A percentile compares a stretch with the other conserved stretches of the same genome.
These are phyloP conservation scores for Rambutsinella grinnellia DNA, from an alignment of 2,888 invertebrate genomes.

Conservation along the genomic window DNA sequence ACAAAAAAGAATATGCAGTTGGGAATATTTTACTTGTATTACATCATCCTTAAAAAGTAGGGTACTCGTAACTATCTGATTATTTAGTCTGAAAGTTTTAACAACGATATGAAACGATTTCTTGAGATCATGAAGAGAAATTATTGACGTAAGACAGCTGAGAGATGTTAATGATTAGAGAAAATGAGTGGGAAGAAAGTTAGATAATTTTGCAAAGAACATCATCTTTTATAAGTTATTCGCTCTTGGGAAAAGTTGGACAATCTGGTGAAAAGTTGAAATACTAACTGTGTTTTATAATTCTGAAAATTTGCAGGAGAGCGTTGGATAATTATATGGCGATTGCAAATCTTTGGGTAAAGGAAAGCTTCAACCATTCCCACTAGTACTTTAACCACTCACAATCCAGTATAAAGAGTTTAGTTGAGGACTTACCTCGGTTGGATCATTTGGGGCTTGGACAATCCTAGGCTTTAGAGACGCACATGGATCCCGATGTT, in stretches of 20 bases:
- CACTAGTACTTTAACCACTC: slow-evolving; percentile 14
- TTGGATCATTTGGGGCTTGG: slow-evolving; percentile 6
- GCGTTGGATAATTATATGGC: slow-evolving; percentile 74
- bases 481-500: slow-evolving; percentile 35
- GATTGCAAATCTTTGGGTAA: slow-evolving; percentile 72
- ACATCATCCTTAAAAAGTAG: too few relatives aligned
- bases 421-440: background rate
- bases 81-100: background rate
- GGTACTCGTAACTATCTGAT: background rate
- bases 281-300: too few relatives aligned
- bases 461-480: slow-evolving; percentile 39
- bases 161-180: background rate
- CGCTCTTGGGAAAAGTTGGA: too few relatives aligned
- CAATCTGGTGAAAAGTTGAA: too few relatives aligned
- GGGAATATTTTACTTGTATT: too few relatives aligned
- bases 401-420: background rate
- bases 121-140: background rate
- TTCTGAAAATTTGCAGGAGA: slow-evolving; percentile 69
- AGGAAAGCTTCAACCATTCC: slow-evolving; percentile 72
- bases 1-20: too few relatives aligned
- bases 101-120: background rate
- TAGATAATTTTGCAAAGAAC: background rate
- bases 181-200: background rate
- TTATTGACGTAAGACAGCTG: background rate
- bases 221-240: too few relatives aligned